Base-by-base conservation (phyloP, 1,140 invertebrate species). In the Drosophila lowei region DNA sequence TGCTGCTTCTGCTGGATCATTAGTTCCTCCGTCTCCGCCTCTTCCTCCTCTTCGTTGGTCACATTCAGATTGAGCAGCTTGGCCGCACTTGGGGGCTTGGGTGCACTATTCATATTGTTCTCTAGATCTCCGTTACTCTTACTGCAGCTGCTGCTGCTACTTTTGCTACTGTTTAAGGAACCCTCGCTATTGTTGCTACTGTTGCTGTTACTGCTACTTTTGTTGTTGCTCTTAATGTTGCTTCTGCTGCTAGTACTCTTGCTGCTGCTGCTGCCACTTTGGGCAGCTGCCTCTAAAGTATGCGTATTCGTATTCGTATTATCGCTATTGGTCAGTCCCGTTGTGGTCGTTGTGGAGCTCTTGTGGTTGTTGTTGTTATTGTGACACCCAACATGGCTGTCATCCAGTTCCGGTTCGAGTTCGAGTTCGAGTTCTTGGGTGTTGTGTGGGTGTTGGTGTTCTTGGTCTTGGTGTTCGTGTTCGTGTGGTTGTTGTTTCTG, bases 51-150 rank as follows among this genome's bases (percentile, higher is more conserved):
- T 34, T 59, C 66, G 15, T 68, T 72, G 34, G 63, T 79, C 18
- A 81, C 77, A 30, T 88, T 88, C 16, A 88, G 23, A 30, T 76
- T 59, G 16, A 86, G 41, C 25, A 86, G 46, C 46, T 86, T 86
- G 38, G 70, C 74, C 8, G 61, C 57, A 23, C 34, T 38, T 38
- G 54, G 48, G 7, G 58, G 76, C 42, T 86, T 86, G 1, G 78
- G 62, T 6, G 80, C 83, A 56, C 62, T 67, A 41, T 85, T 86
- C 81, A 86, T 85, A 23, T 86, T 86, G 18, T 86, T 88, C 60
- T 86, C 81, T n/a, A 74, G 53, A 50, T 80, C 56, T 11, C n/a
- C 28, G 42, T 43, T 65, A 13, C 34, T 38, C 34, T 38, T 38
- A 38, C 34, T 38, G 34, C 34, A 38, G 34, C 34, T 81, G 44